These are phyloP conservation scores for Oasisia sp. DNA, from an alignment of 2,888 invertebrate genomes.

Conservation along the genomic window DNA sequence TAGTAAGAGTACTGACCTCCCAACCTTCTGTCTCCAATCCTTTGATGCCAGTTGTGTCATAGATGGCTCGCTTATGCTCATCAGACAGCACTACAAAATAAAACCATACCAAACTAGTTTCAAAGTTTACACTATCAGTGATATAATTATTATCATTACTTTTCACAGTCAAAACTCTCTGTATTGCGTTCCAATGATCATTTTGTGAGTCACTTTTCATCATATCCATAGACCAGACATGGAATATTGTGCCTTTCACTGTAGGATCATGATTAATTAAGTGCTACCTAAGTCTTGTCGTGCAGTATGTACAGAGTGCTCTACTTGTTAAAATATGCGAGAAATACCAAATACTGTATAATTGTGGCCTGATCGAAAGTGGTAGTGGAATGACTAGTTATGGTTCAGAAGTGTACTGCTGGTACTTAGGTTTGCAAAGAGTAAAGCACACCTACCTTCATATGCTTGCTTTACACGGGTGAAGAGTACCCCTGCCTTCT, in stretches of 20 bases:
- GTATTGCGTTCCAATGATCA: no score
- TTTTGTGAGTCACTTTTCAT: no score
- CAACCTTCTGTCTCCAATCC: constrained; percentile 95
- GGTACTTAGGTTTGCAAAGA: not conserved
- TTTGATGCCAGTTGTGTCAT: constrained; percentile 88
- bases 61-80: constrained; percentile 92
- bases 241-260: no score
- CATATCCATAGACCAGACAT: no score
- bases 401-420: not conserved
- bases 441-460: constrained; percentile 74
- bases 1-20: constrained; percentile 74
- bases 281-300: no score
- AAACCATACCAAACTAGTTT: not conserved
- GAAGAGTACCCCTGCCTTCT: constrained; percentile 89
- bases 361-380: no score
- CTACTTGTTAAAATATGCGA: no score
- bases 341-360: no score
- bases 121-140: not conserved
- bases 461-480: constrained; percentile 85
- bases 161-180: no score
- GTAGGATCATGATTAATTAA: no score
- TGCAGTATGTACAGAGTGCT: no score
- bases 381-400: not conserved
- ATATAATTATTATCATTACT: not conserved
- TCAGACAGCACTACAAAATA: constrained; percentile 81